A percentile compares a stretch with the other conserved stretches of the same genome.
Evolutionary conservation across 2,888 invertebrate species (phyloP).

Genomic region (Pemphredon lugubris): DNA sequence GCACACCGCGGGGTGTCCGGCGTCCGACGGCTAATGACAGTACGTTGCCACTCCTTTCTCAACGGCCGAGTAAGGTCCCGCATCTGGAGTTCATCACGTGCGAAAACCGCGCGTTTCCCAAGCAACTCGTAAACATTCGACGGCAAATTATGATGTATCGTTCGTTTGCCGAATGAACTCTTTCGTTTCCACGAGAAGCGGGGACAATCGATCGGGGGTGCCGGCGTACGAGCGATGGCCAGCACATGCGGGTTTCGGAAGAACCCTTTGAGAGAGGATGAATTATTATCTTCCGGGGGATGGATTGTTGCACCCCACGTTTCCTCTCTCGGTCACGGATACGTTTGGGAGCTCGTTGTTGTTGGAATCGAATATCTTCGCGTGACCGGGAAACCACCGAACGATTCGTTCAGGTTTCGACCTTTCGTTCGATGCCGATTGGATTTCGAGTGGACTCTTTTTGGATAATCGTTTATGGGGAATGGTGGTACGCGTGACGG

Average conservation of each 20-base stretch:
- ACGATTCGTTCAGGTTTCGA: slow-evolving; percentile 43
- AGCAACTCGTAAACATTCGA: slow-evolving; percentile 67
- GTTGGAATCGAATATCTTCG: slow-evolving; percentile 14
- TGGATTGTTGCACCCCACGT: slow-evolving; percentile 40
- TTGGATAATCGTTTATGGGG: background rate
- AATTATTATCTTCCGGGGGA: slow-evolving; percentile 64
- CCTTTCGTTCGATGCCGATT: slow-evolving; percentile 7
- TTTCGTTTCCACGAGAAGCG: background rate
- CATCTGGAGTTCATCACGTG: slow-evolving; percentile 73
- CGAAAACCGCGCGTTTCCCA: slow-evolving; percentile 71
- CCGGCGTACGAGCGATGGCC: slow-evolving; percentile 63
- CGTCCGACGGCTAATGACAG: slow-evolving; percentile 74
- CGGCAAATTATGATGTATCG: slow-evolving; percentile 64
- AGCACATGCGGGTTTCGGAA: slow-evolving; percentile 68
- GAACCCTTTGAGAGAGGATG: slow-evolving; percentile 64
- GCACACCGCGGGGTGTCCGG: slow-evolving; percentile 69
- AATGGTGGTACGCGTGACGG: too few relatives aligned
- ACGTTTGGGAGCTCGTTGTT: slow-evolving; percentile 13
- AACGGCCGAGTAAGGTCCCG: slow-evolving; percentile 32
- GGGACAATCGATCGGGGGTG: slow-evolving; percentile 38
- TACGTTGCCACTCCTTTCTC: slow-evolving; percentile 68
- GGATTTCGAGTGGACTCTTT: background rate
- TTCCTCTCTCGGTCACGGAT: slow-evolving; percentile 38
- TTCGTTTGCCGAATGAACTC: slow-evolving; percentile 11
- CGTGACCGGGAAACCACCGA: slow-evolving; percentile 21